Base-by-base conservation (phyloP, 1,140 invertebrate genomes). In the Halesus radiatus region DNA sequence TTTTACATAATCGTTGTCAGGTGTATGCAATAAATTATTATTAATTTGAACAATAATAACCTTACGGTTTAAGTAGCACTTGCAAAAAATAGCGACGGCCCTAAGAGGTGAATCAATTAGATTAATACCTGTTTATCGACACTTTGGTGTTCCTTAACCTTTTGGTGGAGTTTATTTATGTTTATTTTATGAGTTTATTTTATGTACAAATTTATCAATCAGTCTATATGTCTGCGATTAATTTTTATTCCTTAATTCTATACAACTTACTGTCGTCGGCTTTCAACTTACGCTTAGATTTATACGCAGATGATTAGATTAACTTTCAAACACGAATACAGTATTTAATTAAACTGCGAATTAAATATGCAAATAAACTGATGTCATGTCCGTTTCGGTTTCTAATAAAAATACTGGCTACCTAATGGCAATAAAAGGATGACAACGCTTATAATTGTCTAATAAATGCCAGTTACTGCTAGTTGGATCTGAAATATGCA, bases 381-480 rank as follows among this genome's bases (percentile, higher is more conserved):
- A 58, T 58, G 54, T 58, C 54, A 58, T 18, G n/a, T 58, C n/a
- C n/a, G 3, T 58, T 58, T 22, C 6, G 20, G 54, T 54, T n/a
- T 54, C 5, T 58, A 58, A 20, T 58, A 22, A 58, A 58, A 58
- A 58, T n/a, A 20, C n/a, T 32, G 20, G 20, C n/a, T 7, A 18
- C 54, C 54, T 16, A 20, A 20, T 22, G 54, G 54, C 54, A 58
- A 58, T 58, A 18, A 58, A 58, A 58, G 54, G 54, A 58, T 58
- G 54, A 58, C 54, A 58, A 22, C n/a, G 13, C 8, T 22, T 3
- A 58, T 58, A 22, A 58, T 64, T 29, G 23, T 29, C 3, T 64
- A 50, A 70, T 70, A 37, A 50, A 70, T 70, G 18, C 66, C 45
- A 50, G 66, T 70, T 70, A 70, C 37, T 22, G 66, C 37, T 18